Evolutionary conservation across 2,888 invertebrate species (phyloP).

Genomic region (Spatulosminthurus flaviceps): DNA sequence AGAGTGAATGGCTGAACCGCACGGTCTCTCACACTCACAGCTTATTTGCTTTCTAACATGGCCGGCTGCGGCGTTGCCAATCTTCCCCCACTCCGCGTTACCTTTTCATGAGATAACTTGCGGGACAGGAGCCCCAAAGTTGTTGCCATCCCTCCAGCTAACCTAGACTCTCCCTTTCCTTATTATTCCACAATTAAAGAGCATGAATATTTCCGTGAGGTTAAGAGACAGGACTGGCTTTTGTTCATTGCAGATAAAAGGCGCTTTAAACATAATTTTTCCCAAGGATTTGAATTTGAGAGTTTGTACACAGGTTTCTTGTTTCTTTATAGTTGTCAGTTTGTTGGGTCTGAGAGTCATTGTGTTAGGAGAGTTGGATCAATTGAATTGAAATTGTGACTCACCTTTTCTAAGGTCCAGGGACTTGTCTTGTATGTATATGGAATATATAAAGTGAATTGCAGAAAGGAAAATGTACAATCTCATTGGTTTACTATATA

Average conservation of each 20-base stretch:
- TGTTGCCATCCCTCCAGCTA: background rate
- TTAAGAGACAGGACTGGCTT: background rate
- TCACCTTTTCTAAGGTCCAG: background rate
- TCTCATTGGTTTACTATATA: too few relatives aligned
- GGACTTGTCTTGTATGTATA: background rate
- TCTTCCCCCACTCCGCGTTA: background rate
- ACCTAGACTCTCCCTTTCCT: background rate
- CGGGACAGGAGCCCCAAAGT: too few relatives aligned
- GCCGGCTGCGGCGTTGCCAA: slow-evolving; percentile 19
- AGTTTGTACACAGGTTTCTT: slow-evolving; percentile 21
- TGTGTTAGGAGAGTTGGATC: background rate
- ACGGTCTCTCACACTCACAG: slow-evolving; percentile 8
- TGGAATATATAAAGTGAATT: background rate
- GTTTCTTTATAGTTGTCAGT: slow-evolving; percentile 5
- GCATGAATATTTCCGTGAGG: background rate
- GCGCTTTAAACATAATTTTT: background rate
- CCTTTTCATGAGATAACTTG: too few relatives aligned
- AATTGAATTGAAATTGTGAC: background rate
- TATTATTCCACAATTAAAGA: too few relatives aligned
- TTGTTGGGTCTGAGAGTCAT: background rate
- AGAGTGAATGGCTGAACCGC: slow-evolving; percentile 31
- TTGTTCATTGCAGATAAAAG: background rate
- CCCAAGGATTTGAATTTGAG: slow-evolving; percentile 12
- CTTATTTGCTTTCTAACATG: slow-evolving; percentile 28
- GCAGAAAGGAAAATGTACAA: too few relatives aligned